Conservation (phyloP, 1,140 invertebrate genomes). For the Trichogramma pretiosum region DNA sequence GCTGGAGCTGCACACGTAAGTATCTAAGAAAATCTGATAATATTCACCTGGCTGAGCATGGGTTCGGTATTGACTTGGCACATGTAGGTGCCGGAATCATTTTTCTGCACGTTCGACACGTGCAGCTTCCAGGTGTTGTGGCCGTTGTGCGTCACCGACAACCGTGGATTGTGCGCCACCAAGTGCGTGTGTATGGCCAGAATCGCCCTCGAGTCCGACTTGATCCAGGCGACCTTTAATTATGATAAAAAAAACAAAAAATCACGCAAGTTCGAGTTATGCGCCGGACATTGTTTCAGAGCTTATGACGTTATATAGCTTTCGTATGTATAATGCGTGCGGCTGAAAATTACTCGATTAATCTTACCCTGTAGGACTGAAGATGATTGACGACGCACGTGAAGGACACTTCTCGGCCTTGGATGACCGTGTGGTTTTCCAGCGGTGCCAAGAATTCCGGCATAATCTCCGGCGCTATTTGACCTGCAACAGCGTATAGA, state of each 20-base stretch:
- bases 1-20: no score
- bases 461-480: slow-evolving; percentile 46
- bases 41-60: slow-evolving; percentile 76
- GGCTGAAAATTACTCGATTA: no score
- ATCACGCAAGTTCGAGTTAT: no score
- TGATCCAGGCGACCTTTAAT: slow-evolving; percentile 82
- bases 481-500: slow-evolving; percentile 29
- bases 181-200: slow-evolving; percentile 83
- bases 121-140: slow-evolving; percentile 87
- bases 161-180: slow-evolving; percentile 75
- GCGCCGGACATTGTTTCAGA: no score
- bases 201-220: slow-evolving; percentile 80
- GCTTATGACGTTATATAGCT: no score
- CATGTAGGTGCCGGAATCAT: slow-evolving; percentile 82
- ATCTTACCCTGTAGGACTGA: slow-evolving; percentile 67
- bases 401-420: slow-evolving; percentile 77
- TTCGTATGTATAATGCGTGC: no score
- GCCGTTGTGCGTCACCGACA: slow-evolving; percentile 80
- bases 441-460: slow-evolving; percentile 77
- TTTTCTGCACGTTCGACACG: slow-evolving; percentile 77
- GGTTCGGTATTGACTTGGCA: slow-evolving; percentile 89
- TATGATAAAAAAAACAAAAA: slow-evolving; percentile 15
- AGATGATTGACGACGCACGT: slow-evolving; percentile 84
- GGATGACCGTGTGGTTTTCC: slow-evolving; percentile 78
- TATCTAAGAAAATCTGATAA: neutral